phyloP scores from a whole-genome alignment of 2,113 vertebrate species.

The Serinus canaria region DNA sequence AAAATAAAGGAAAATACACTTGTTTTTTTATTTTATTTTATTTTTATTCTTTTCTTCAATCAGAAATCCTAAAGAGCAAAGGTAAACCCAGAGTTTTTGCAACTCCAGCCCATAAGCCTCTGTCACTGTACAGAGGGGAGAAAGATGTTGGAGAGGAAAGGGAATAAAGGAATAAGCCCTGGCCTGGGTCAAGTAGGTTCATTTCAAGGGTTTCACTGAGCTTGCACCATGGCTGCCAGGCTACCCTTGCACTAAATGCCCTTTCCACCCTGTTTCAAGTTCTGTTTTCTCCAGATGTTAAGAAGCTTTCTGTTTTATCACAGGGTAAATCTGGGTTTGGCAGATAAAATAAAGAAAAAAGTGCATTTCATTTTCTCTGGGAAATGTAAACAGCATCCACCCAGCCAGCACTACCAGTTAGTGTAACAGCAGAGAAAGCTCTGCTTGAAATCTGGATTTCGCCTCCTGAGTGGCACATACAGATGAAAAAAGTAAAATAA shows the following conservation, averaged over 20 bases:
- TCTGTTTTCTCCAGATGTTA: constrained; percentile 34
- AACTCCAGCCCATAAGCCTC: neutral
- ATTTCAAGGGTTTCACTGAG: neutral
- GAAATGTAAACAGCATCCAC: constrained; percentile 46
- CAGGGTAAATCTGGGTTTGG: neutral
- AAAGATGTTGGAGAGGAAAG: neutral
- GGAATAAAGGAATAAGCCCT: neutral
- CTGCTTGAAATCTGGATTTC: neutral
- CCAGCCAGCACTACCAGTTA: neutral
- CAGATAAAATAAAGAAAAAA: neutral
- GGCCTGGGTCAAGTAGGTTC: neutral
- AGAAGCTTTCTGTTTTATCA: neutral
- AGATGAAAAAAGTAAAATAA: constrained; percentile 36
- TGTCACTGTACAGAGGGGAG: neutral
- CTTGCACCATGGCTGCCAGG: neutral
- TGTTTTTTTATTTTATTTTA: fast-evolving
- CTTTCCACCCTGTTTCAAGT: neutral
- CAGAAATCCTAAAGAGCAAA: neutral
- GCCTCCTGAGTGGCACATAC: neutral
- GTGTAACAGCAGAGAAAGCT: neutral
- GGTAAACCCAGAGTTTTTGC: neutral
- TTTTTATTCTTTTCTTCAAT: neutral
- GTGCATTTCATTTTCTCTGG: constrained; percentile 32
- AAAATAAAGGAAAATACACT: neutral
- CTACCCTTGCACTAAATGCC: neutral